phyloP scores from a whole-genome alignment of 2,113 vertebrate genomes.

The Butastur rufipennis region DNA sequence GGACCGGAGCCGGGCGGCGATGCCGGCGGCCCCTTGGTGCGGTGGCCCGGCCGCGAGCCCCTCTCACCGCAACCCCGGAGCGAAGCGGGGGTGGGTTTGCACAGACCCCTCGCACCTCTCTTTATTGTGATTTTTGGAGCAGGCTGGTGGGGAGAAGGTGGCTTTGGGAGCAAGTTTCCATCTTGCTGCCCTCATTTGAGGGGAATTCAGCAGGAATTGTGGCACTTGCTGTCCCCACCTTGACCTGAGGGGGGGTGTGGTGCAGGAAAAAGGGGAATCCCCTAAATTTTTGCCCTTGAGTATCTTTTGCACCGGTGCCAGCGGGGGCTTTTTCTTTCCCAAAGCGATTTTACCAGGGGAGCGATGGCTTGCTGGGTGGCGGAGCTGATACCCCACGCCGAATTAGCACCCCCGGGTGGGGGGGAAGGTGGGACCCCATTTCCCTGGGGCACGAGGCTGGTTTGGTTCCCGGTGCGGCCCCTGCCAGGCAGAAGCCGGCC shows the following conservation, averaged over 20 bases:
- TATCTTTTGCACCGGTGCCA: neutral
- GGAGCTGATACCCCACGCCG: rapidly evolving
- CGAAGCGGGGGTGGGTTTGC: neutral
- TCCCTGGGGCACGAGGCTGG: rapidly evolving
- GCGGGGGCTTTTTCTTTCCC: neutral
- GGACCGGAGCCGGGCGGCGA: neutral
- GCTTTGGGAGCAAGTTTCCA: neutral
- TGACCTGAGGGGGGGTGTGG: neutral
- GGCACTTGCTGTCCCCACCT: neutral
- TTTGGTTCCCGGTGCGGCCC: neutral
- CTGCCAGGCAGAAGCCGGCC: neutral
- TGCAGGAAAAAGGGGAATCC: neutral
- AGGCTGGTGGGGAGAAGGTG: neutral
- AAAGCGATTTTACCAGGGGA: neutral
- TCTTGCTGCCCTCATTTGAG: neutral
- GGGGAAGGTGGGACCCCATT: neutral
- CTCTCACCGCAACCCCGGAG: neutral
- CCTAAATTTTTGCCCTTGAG: neutral
- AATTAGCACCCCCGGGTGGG: too few species aligned
- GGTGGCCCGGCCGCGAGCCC: neutral
- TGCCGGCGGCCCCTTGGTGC: rapidly evolving
- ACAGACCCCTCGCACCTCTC: neutral
- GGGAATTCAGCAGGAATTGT: neutral
- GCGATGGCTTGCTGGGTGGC: neutral
- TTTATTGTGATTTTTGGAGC: neutral